Evolutionary conservation across 2,113 vertebrate species (phyloP), one percentile per base, ranked within the genome.

Genomic region (Nibea coibor): DNA sequence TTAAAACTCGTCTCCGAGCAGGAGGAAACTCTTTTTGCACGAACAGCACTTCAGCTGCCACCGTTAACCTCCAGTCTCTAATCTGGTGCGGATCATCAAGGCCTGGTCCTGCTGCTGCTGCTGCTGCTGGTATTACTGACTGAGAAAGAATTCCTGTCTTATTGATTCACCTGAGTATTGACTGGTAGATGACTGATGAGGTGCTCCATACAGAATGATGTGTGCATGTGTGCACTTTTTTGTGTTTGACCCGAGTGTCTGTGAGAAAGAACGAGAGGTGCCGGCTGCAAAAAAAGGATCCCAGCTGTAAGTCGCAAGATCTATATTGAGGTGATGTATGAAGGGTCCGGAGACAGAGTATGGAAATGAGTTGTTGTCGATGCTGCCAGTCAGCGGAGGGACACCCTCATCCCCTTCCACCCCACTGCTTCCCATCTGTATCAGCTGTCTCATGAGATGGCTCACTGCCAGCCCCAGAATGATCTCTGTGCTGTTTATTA

Each of bases 81-180:
- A 82, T 83, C 75, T 68, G 84, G 61, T 75, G 57, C 73, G 72
- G 63, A 85, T 89, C 77, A 76, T 70, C 57, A 70, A 64, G 50
- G 65, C 31, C 70, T n/a, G 0, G 42, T 61, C 84, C 56, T 79
- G 72, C 59, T 39, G 35, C 35, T 35, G 28, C 35, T 35, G 28
- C 28, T 31, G 35, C 35, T 79, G 54, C 80, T 63, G 68, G 63
- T 75, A 73, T 82, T 87, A 72, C 88, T 75, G 86, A 83, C 81
- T 71, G 84, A 47, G 56, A 80, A 72, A 86, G 87, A 89, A 81
- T 88, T 77, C 64, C 78, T 80, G 47, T 88, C 78, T 82, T 83
- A 94, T 91, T 88, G 88, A 94, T 94, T 90, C 81, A 81, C 81
- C 77, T 14, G 67, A n/a, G 39, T 80, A 88, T 90, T 91, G 88